Conservation (phyloP, 2,888 invertebrate genomes). For the Drosophila cognata region DNA sequence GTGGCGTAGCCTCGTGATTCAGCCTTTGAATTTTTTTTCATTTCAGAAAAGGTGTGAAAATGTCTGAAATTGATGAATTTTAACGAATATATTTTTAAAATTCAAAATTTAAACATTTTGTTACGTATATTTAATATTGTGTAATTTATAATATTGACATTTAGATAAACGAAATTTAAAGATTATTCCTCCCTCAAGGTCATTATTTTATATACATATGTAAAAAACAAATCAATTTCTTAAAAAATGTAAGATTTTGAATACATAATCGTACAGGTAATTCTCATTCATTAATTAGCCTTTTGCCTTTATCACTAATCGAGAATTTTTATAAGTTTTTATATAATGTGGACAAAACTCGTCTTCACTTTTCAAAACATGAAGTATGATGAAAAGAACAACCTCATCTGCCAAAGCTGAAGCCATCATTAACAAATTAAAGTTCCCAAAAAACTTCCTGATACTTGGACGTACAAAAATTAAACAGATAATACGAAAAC, state of each 20-base stretch:
- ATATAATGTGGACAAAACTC: not conserved
- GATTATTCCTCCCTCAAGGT: not conserved
- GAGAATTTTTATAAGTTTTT: not conserved
- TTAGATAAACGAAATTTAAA: not conserved
- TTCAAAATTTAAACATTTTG: not conserved
- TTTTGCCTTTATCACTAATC: not conserved
- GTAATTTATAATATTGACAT: not conserved
- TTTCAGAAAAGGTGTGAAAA: not conserved
- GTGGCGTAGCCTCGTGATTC: not conserved
- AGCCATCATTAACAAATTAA: constrained; percentile 45
- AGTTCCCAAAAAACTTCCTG: constrained; percentile 55
- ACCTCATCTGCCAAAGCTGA: constrained; percentile 26
- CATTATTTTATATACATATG: no score
- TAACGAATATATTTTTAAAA: not conserved
- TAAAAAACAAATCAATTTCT: not conserved
- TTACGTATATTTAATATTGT: not conserved
- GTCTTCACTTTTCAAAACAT: not conserved
- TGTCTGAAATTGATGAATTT: not conserved
- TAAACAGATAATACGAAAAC: constrained; percentile 1
- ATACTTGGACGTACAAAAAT: constrained; percentile 36
- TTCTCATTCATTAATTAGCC: not conserved
- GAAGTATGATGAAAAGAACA: not conserved
- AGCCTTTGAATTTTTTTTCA: not conserved
- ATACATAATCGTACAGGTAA: not conserved
- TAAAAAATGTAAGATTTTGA: not conserved